phyloP scores from a whole-genome alignment of 2,888 invertebrate genomes.

The Malthinus flaveolus region DNA sequence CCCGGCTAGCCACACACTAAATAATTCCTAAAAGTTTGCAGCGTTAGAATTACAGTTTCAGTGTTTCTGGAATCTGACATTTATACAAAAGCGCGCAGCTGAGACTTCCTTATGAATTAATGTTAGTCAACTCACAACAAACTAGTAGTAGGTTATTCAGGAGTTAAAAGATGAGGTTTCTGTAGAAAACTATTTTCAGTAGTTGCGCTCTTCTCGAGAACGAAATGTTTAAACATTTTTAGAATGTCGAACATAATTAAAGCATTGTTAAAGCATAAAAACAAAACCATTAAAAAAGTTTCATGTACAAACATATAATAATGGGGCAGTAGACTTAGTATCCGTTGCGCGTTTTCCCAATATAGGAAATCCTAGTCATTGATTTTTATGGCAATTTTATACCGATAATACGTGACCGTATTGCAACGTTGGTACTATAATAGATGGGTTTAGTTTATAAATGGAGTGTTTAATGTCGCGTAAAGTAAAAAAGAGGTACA shows the following conservation, averaged over 20 bases:
- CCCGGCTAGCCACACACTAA: too few relatives aligned
- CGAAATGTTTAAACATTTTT: too few relatives aligned
- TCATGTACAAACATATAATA: slow-evolving; percentile 18
- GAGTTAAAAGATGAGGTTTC: too few relatives aligned
- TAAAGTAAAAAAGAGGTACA: slow-evolving; percentile 9
- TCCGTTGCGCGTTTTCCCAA: slow-evolving; percentile 22
- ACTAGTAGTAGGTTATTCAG: too few relatives aligned
- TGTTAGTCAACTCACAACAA: too few relatives aligned
- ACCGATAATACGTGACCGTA: slow-evolving; percentile 34
- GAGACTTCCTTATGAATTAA: too few relatives aligned
- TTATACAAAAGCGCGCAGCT: too few relatives aligned
- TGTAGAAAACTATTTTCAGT: too few relatives aligned
- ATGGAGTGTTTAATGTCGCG: slow-evolving; percentile 34
- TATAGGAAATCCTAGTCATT: slow-evolving; percentile 33
- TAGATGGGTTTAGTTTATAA: slow-evolving; percentile 34
- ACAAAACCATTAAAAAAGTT: slow-evolving; percentile 6
- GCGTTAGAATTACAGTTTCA: too few relatives aligned
- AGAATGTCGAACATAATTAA: background rate
- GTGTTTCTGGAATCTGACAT: too few relatives aligned
- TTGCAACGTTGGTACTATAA: slow-evolving; percentile 25
- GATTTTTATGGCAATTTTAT: slow-evolving; percentile 37
- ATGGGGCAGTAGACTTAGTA: slow-evolving; percentile 15
- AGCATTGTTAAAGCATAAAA: slow-evolving; percentile 4
- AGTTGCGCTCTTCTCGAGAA: too few relatives aligned
- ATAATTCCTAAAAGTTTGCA: too few relatives aligned